Base-by-base conservation (phyloP, 2,797 vertebrate species). In the Crenichthys baileyi region DNA sequence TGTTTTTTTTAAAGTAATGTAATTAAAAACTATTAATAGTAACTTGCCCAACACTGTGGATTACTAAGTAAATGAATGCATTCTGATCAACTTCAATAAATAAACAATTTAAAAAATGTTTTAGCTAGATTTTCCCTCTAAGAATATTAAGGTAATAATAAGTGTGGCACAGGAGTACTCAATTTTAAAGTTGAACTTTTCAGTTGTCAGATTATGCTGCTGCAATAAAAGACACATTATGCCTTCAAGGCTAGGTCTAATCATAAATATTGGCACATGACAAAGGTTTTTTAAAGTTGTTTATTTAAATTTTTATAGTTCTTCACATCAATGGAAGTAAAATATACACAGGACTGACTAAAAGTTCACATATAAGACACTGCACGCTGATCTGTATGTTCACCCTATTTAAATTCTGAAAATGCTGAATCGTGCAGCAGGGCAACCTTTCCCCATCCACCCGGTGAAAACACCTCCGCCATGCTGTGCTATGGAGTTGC, bases 371-470 rank as follows among this genome's bases (percentile, higher is more conserved):
- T 29, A 67, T 76, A 79, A 80, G 79, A 75, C 68, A 12, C 1
- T 51, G 65, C 29, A 55, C 24, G 5, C 67, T 71, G 44, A 82
- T 68, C 56, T 60, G 12, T 77, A 82, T 78, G 87, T 78, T 68
- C 20, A 58, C 20, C n/a, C 12, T 85, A 85, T 85, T 87, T 86
- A 72, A 83, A 72, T 77, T 68, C 36, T 1, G n/a, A 79, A 91
- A 90, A 85, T 84, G 88, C 89, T 88, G 85, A 94, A 81, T 92
- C 83, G 80, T 89, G 93, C 80, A 75, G 71, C 77, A 80, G 78
- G 72, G 82, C 80, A 79, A 83, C 73, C 70, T 85, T 83, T 87
- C 71, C 67, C 70, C 67, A 83, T 84, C 74, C 85, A 51, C 79
- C 71, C 79, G 75, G 83, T 13, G 24, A 86, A 81, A 91, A 87